Evolutionary conservation across 2,113 vertebrate species (phyloP).

Genomic region (Microtus pennsylvanicus): DNA sequence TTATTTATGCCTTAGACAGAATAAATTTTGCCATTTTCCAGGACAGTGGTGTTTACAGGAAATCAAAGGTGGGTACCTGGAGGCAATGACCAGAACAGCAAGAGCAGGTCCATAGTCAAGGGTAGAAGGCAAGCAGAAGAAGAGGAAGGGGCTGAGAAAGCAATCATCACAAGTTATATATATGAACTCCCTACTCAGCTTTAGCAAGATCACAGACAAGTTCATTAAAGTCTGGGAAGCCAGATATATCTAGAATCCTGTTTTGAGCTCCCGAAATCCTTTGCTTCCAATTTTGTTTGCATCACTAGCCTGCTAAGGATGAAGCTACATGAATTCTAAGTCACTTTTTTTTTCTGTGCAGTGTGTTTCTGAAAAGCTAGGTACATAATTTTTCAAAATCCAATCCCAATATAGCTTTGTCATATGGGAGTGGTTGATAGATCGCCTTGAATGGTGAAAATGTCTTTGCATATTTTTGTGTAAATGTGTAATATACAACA

Average conservation of each 20-base stretch:
- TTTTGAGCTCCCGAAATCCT: neutral
- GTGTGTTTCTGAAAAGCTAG: conserved; percentile 1
- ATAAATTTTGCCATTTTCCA: neutral
- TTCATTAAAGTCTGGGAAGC: neutral
- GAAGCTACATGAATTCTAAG: neutral
- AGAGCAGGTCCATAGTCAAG: too few species aligned
- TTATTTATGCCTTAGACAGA: neutral
- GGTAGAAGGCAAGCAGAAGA: neutral
- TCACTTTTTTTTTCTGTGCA: neutral
- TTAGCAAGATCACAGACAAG: neutral
- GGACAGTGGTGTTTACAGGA: neutral
- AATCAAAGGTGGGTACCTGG: neutral
- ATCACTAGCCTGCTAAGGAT: neutral
- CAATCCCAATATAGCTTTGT: neutral
- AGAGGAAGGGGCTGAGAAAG: neutral
- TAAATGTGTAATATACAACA: neutral
- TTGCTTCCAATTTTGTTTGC: conserved; percentile 27
- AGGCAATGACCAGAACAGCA: neutral
- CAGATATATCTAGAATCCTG: neutral
- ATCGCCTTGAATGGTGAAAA: neutral
- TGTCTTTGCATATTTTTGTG: neutral
- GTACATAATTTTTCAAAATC: conserved; percentile 57
- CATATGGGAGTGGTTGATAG: neutral
- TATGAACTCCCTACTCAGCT: neutral
- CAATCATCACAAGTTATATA: neutral